phyloP scores from a whole-genome alignment of 2,888 invertebrate genomes.

The Diadegma fenestrale region DNA sequence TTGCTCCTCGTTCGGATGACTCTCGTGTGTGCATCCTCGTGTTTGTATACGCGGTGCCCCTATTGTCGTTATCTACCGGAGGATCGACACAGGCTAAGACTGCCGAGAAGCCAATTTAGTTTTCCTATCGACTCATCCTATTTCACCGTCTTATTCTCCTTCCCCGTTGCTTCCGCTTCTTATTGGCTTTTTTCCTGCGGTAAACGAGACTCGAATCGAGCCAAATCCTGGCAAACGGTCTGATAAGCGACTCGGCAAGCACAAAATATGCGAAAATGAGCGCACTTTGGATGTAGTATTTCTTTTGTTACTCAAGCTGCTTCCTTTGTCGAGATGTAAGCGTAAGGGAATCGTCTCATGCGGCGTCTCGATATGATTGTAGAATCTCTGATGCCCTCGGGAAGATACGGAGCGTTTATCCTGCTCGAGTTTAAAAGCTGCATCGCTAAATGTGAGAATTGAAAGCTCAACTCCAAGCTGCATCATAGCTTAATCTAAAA shows the following conservation, averaged over 20 bases:
- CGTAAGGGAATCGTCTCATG: background rate
- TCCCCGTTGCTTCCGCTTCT: constrained; percentile 30
- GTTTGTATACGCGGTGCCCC: constrained; percentile 4
- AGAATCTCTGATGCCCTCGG: background rate
- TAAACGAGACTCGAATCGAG: constrained; percentile 14
- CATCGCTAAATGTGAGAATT: background rate
- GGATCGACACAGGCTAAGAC: constrained; percentile 55
- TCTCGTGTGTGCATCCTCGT: constrained; percentile 41
- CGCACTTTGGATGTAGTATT: background rate
- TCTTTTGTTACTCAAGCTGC: background rate
- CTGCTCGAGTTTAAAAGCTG: background rate
- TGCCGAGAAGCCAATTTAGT: constrained; percentile 65
- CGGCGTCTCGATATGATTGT: background rate
- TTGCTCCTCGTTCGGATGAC: background rate
- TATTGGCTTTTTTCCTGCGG: constrained; percentile 7
- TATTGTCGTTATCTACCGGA: constrained; percentile 68
- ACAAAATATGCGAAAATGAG: background rate
- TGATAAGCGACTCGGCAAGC: constrained; percentile 19
- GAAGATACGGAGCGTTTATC: too few species aligned
- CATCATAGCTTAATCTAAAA: background rate
- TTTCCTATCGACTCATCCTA: constrained; percentile 49
- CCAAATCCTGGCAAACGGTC: constrained; percentile 1
- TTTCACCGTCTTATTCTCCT: constrained; percentile 49
- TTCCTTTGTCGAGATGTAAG: constrained; percentile 1
- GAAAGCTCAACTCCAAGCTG: background rate